Evolutionary conservation across 2,888 invertebrate genomes (phyloP), one percentile per base, ranked within the genome.

Genomic region (Eupsilia transversa): DNA sequence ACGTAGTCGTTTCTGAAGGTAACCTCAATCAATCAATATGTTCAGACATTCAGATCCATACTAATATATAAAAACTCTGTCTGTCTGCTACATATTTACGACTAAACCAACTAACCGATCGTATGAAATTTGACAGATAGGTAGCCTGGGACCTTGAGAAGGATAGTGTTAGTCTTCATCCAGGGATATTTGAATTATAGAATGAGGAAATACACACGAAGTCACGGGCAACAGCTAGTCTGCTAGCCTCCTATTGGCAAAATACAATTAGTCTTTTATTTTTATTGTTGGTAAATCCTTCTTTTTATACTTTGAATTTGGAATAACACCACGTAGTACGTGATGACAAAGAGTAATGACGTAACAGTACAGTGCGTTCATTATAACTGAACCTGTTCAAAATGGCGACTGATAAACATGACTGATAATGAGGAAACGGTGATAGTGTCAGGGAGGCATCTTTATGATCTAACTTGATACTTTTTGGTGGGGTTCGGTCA

Each of bases 1-100:
- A 57, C 54, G 49, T 35, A 61, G 46, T 64, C 49, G 12, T 33
- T 74, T 72, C 69, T 80, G 77, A 33, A 65, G 30, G 43, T 49
- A 49, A 9, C 49, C 27, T 60, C 76, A 72, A 84, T 86, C 84
- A 77, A 72, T 30, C 84, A 80, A 64, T 20, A 23, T 43, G 27
- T 56, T 52, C 60, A 66, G 43, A 33, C 35, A 54, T 63, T 78
- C 57, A 59, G 38, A 71, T 54, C n/a, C 33, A 54, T 64, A 17
- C 1, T 23, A 43, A 63, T 63, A 23, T 30, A 30, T 49, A 49
- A 30, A 49, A 23, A 9, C 49, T 52, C 17, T 17, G 30, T 56
- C 9, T 65, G 64, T 33, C 17, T 56, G 56, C 10, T 41, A 41
- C 1, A 10, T 43, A 43, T 30, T 30, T 14, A 41, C 27, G 27